A percentile compares a stretch with the other conserved stretches of the same genome.
Evolutionary conservation across 2,888 invertebrate genomes (phyloP).

Genomic region (Hemaris fuciformis): DNA sequence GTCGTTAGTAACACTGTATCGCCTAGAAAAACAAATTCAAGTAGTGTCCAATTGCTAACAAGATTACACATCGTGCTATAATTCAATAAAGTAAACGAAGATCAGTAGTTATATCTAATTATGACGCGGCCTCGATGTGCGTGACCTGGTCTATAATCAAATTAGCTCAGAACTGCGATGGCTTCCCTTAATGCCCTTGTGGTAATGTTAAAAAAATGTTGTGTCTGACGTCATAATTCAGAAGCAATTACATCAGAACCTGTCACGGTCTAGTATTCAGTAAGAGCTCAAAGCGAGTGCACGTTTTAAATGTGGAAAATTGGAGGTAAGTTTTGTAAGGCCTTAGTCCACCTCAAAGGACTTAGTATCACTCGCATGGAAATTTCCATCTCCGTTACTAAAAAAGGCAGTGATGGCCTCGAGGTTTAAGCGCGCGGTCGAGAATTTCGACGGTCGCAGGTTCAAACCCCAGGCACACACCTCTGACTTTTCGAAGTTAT

Average conservation of each 20-base stretch:
- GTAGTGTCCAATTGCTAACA: not conserved
- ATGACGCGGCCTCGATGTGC: slow-evolving; percentile 3
- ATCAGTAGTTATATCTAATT: slow-evolving; percentile 5
- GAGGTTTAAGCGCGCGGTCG: too few relatives aligned
- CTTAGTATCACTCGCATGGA: not conserved
- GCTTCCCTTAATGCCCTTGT: slow-evolving; percentile 38
- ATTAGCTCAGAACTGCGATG: slow-evolving; percentile 23
- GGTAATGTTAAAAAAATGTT: slow-evolving; percentile 28
- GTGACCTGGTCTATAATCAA: slow-evolving; percentile 20
- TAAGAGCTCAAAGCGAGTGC: not conserved
- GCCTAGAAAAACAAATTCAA: not conserved
- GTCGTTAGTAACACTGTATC: too few relatives aligned
- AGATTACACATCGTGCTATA: not conserved
- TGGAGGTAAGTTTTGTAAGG: not conserved
- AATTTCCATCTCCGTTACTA: too few relatives aligned
- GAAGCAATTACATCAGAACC: not conserved
- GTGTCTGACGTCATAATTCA: not conserved
- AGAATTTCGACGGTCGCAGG: too few relatives aligned
- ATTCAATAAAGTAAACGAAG: not conserved
- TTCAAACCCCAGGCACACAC: too few relatives aligned
- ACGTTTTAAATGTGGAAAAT: not conserved
- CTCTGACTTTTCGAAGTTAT: too few relatives aligned
- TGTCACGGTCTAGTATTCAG: not conserved
- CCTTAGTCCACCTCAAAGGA: not conserved
- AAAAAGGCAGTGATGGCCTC: too few relatives aligned